phyloP scores from a whole-genome alignment of 1,140 invertebrate species.

The Drosophila willistoni region DNA sequence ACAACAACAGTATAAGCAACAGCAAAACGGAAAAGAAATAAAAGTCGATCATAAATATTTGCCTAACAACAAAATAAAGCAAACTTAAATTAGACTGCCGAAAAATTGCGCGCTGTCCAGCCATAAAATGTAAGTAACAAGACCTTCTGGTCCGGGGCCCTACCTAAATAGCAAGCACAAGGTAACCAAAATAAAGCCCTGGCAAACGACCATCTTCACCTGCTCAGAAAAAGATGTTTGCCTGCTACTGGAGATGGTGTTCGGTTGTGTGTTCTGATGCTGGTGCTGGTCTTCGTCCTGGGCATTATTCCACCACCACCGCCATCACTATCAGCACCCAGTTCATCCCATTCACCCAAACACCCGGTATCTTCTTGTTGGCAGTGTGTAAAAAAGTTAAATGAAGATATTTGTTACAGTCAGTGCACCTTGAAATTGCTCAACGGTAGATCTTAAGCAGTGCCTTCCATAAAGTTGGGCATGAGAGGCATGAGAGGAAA shows the following conservation, averaged over 20 bases:
- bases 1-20: background rate
- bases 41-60: constrained; percentile 79
- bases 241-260: background rate
- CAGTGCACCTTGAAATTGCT: constrained; percentile 72
- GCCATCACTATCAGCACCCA: background rate
- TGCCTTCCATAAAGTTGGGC: background rate
- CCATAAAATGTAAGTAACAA: constrained; percentile 75
- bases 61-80: constrained; percentile 67
- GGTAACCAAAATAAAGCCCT: constrained; percentile 2
- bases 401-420: constrained; percentile 79
- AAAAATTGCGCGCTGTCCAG: constrained; percentile 37
- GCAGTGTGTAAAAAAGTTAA: constrained; percentile 50
- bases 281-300: background rate
- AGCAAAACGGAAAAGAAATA: constrained; percentile 35
- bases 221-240: constrained; percentile 10
- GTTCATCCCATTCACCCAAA: background rate
- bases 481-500: background rate
- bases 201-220: constrained; percentile 20
- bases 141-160: background rate
- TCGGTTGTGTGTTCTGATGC: background rate
- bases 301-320: background rate
- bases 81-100: constrained; percentile 69
- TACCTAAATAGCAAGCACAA: background rate
- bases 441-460: constrained; percentile 11
- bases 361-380: background rate